phyloP scores from a whole-genome alignment of 2,797 vertebrate genomes.

The Sciaenops ocellatus region DNA sequence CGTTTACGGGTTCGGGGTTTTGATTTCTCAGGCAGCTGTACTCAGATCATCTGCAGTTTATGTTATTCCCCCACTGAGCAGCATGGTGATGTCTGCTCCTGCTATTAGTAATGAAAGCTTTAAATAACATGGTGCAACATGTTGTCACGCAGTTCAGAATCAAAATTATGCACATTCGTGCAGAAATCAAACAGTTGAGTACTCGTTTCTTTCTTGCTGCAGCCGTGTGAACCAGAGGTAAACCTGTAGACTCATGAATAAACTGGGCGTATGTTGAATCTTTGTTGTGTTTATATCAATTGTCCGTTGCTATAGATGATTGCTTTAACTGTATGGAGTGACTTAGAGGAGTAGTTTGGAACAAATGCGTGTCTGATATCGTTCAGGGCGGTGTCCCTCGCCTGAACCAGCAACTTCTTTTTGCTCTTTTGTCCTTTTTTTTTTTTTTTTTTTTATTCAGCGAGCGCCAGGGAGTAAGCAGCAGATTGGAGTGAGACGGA shows the following conservation, averaged over 20 bases:
- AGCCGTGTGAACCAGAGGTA: background rate
- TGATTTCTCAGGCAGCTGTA: too few species aligned
- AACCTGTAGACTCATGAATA: background rate
- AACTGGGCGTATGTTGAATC: conserved; percentile 1
- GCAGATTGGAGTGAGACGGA: conserved; percentile 13
- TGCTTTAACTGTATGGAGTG: background rate
- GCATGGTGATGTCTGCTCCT: too few species aligned
- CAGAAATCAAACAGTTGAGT: too few species aligned
- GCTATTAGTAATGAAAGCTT: too few species aligned
- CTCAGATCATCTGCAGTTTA: too few species aligned
- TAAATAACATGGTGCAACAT: too few species aligned
- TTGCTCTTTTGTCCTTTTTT: background rate
- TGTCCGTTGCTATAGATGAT: conserved; percentile 5
- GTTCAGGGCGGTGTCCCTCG: conserved; percentile 18
- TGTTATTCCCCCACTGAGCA: too few species aligned
- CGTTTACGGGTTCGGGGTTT: too few species aligned
- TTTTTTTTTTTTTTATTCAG: background rate
- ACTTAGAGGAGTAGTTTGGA: background rate
- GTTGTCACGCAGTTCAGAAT: too few species aligned
- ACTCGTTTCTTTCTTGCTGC: too few species aligned
- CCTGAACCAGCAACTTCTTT: conserved; percentile 34
- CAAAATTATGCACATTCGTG: too few species aligned
- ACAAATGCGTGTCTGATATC: conserved; percentile 20
- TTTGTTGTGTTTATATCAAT: background rate
- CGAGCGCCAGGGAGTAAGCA: background rate